These are phyloP conservation scores for Amblyteles armatorius DNA, from an alignment of 2,888 invertebrate species.

Conservation along the genomic window DNA sequence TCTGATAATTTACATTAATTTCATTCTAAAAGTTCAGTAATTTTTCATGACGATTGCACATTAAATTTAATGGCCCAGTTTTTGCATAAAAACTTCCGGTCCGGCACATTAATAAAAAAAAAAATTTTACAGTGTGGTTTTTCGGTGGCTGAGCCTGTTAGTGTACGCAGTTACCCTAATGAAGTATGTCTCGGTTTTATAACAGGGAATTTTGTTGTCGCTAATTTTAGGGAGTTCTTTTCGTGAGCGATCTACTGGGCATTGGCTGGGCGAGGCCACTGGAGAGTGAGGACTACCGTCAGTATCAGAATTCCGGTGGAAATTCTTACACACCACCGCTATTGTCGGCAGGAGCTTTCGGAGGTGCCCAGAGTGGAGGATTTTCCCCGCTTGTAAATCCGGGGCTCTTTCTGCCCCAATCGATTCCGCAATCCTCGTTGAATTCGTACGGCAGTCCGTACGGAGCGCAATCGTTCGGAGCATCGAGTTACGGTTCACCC, in stretches of 20 bases:
- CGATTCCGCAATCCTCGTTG: constrained; percentile 18
- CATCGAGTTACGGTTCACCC: constrained; percentile 12
- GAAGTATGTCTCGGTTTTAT: too few species aligned
- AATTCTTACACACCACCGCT: constrained; percentile 43
- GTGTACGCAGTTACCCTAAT: too few species aligned
- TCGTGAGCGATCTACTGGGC: constrained; percentile 25
- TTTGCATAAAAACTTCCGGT: too few species aligned
- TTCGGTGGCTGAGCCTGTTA: too few species aligned
- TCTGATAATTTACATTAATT: too few species aligned
- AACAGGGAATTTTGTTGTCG: background rate
- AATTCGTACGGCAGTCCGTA: constrained; percentile 32
- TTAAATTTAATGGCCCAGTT: too few species aligned
- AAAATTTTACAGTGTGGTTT: too few species aligned
- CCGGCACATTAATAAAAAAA: too few species aligned
- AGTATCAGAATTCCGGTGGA: constrained; percentile 40
- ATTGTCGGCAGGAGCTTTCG: constrained; percentile 18
- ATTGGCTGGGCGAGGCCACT: constrained; percentile 29
- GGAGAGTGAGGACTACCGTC: constrained; percentile 46
- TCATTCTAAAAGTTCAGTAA: too few species aligned
- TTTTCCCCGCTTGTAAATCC: constrained; percentile 9
- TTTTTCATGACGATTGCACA: too few species aligned
- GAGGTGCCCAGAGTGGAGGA: constrained; percentile 12
- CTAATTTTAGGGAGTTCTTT: constrained; percentile 34
- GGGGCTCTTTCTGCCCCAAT: constrained; percentile 20
- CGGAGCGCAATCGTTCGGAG: background rate